phyloP scores from a whole-genome alignment of 2,888 invertebrate genomes.

The Ophion slaviceki region DNA sequence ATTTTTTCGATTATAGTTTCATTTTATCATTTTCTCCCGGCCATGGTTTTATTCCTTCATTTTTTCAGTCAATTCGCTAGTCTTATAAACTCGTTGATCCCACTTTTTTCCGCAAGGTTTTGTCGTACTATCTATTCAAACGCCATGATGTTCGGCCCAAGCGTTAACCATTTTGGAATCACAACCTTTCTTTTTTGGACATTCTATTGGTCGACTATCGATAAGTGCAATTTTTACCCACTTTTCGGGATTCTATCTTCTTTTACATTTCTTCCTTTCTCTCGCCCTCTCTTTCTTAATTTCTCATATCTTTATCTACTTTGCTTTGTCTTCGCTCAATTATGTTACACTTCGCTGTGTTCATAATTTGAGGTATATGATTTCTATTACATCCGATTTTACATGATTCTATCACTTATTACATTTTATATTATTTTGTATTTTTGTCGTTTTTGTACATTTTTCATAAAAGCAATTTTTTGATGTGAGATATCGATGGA shows the following conservation, averaged over 20 bases:
- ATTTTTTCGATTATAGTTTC: neutral
- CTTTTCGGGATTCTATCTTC: neutral
- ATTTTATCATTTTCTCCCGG: neutral
- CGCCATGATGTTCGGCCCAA: neutral
- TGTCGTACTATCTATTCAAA: neutral
- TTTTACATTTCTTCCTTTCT: neutral
- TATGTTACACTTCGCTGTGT: too few relatives aligned
- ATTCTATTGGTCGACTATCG: conserved; percentile 28
- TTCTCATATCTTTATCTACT: neutral
- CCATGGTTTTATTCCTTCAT: neutral
- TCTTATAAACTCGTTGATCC: conserved; percentile 13
- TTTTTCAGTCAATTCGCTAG: neutral
- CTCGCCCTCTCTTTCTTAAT: neutral
- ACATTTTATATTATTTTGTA: too few relatives aligned
- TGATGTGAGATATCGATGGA: too few relatives aligned
- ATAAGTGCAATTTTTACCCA: conserved; percentile 25
- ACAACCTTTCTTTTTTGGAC: neutral
- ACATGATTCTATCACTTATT: too few relatives aligned
- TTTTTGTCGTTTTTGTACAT: too few relatives aligned
- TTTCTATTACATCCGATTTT: too few relatives aligned
- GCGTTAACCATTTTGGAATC: conserved; percentile 18
- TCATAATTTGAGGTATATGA: too few relatives aligned
- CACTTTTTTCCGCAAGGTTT: neutral
- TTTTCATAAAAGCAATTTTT: too few relatives aligned
- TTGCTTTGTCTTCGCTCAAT: too few relatives aligned